A percentile compares a stretch with the other conserved stretches of the same genome.
Evolutionary conservation across 2,113 vertebrate genomes (phyloP).

Genomic region (Sander vitreus): DNA sequence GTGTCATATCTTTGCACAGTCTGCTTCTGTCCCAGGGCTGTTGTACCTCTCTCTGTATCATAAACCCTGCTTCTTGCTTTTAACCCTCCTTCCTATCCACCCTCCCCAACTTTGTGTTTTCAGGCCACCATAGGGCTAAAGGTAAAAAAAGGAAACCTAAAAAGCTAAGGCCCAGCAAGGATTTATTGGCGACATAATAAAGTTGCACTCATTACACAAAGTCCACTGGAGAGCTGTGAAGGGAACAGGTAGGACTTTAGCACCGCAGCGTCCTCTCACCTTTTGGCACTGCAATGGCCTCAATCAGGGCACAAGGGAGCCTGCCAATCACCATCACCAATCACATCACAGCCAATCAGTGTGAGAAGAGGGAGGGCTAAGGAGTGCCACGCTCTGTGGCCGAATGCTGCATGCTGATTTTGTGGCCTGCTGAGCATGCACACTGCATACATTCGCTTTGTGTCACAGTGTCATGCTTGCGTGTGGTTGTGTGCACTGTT

Average conservation of each 20-base stretch:
- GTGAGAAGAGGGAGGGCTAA: constrained; percentile 60
- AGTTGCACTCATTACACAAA: constrained; percentile 77
- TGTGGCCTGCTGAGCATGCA: constrained; percentile 66
- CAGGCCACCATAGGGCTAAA: constrained; percentile 96
- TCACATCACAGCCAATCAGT: constrained; percentile 71
- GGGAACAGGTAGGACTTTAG: constrained; percentile 92
- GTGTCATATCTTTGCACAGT: constrained; percentile 74
- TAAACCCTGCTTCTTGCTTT: constrained; percentile 84
- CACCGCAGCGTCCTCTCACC: constrained; percentile 50
- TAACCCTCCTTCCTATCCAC: constrained; percentile 82
- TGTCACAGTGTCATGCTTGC: constrained; percentile 44
- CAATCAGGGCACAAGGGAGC: constrained; percentile 63
- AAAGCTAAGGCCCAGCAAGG: constrained; percentile 91
- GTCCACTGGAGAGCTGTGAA: constrained; percentile 85
- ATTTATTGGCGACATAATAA: constrained; percentile 89
- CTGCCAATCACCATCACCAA: constrained; percentile 74
- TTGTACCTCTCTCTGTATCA: constrained; percentile 71
- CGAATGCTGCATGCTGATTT: constrained; percentile 77
- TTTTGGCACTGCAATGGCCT: constrained; percentile 68
- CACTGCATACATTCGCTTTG: constrained; percentile 39
- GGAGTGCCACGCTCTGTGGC: constrained; percentile 52
- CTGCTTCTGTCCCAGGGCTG: constrained; percentile 70
- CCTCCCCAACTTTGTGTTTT: constrained; percentile 91
- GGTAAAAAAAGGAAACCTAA: constrained; percentile 98
- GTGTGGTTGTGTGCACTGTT: constrained; percentile 36